Percentiles rank a stretch among this genome's conserved stretches.
phyloP scores from a whole-genome alignment of 2,113 vertebrate genomes.

The Hiodon alosoides region DNA sequence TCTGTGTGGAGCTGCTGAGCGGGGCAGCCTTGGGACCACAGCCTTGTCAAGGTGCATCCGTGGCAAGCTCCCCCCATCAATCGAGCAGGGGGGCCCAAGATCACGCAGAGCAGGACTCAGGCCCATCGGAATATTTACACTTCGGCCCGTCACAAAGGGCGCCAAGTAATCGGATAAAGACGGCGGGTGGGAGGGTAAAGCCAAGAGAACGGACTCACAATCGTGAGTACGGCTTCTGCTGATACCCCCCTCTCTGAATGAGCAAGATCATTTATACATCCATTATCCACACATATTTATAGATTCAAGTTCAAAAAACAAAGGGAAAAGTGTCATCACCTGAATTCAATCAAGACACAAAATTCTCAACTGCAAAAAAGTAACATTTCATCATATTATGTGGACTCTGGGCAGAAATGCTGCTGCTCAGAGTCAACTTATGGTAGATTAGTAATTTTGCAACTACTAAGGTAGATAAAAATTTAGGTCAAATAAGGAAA shows the following conservation, averaged over 20 bases:
- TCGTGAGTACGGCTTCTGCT: slow-evolving; percentile 14
- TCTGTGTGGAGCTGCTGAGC: slow-evolving; percentile 39
- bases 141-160: slow-evolving; percentile 26
- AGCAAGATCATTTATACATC: background rate
- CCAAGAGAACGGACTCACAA: slow-evolving; percentile 26
- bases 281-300: background rate
- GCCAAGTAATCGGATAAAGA: slow-evolving; percentile 33
- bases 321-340: no score
- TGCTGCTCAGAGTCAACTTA: no score
- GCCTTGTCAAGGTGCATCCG: slow-evolving; percentile 47
- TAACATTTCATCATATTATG: no score
- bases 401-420: no score
- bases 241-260: no score
- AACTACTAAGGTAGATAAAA: background rate
- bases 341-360: no score
- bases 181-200: slow-evolving; percentile 25
- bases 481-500: background rate
- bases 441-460: no score
- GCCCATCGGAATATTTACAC: slow-evolving; percentile 37
- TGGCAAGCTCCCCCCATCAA: slow-evolving; percentile 38
- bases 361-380: no score
- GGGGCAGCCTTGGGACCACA: slow-evolving; percentile 36
- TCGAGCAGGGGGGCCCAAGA: slow-evolving; percentile 35
- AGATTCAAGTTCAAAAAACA: background rate
- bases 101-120: slow-evolving; percentile 24